Percentiles rank a stretch among this genome's conserved stretches.
These are phyloP conservation scores for Leucophenga maculata DNA, from an alignment of 2,888 invertebrate species.

Conservation along the genomic window DNA sequence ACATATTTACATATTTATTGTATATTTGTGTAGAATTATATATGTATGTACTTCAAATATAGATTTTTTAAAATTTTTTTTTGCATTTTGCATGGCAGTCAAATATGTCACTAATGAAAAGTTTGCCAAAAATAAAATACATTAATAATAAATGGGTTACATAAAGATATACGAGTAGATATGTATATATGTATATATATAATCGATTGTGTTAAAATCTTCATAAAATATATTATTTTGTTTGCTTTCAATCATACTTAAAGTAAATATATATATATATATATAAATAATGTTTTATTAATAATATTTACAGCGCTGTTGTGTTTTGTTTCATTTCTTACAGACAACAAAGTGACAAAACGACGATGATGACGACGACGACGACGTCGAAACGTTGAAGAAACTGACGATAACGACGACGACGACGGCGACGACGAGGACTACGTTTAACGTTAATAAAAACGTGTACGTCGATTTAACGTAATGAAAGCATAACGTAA, in stretches of 20 bases:
- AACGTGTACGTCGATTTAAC: neutral
- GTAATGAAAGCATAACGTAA: neutral
- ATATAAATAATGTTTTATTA: neutral
- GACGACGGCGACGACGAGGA: constrained; percentile 3
- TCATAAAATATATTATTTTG: neutral
- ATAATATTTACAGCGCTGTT: constrained; percentile 21
- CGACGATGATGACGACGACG: neutral
- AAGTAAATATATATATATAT: neutral
- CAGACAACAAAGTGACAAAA: neutral
- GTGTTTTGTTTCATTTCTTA: neutral
- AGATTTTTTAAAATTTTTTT: too few relatives aligned
- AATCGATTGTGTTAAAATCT: neutral
- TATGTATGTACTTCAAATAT: too few relatives aligned
- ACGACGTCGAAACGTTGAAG: neutral
- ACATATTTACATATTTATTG: neutral
- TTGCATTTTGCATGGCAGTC: too few relatives aligned
- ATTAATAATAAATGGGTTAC: too few relatives aligned
- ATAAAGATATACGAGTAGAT: too few relatives aligned
- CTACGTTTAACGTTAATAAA: neutral
- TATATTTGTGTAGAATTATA: neutral
- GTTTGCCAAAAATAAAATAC: too few relatives aligned
- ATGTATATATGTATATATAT: too few relatives aligned
- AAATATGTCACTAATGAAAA: too few relatives aligned
- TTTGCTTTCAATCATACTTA: neutral
- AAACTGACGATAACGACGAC: neutral